phyloP scores from a whole-genome alignment of 2,113 vertebrate genomes.

The Rhadina sibilatrix region DNA sequence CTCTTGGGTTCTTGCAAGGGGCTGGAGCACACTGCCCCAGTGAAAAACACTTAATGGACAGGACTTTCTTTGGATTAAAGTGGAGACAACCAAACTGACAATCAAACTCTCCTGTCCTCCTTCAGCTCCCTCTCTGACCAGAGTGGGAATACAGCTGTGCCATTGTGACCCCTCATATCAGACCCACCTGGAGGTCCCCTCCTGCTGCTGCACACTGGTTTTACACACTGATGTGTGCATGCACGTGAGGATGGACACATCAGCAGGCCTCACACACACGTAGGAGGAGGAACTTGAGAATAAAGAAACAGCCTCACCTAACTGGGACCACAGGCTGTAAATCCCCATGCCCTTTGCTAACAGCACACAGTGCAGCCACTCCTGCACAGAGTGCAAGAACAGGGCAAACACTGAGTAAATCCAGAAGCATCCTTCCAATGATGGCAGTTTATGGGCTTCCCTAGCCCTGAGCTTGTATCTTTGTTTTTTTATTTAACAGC shows the following conservation, averaged over 20 bases:
- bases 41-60: background rate
- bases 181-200: background rate
- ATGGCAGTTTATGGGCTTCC: background rate
- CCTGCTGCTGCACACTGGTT: background rate
- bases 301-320: background rate
- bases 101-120: background rate
- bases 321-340: background rate
- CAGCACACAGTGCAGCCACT: background rate
- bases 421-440: background rate
- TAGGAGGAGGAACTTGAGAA: background rate
- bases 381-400: background rate
- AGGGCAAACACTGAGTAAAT: background rate
- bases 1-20: background rate
- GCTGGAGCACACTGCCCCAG: background rate
- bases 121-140: background rate
- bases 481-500: background rate
- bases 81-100: background rate
- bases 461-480: background rate
- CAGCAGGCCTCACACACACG: background rate
- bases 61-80: background rate
- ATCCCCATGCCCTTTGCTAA: background rate
- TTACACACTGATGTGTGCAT: too few relatives aligned
- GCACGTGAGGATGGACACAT: accelerated
- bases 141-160: background rate
- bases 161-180: background rate